These are phyloP conservation scores for Paraescarpia echinospica DNA, from an alignment of 1,140 invertebrate genomes.

Conservation along the genomic window DNA sequence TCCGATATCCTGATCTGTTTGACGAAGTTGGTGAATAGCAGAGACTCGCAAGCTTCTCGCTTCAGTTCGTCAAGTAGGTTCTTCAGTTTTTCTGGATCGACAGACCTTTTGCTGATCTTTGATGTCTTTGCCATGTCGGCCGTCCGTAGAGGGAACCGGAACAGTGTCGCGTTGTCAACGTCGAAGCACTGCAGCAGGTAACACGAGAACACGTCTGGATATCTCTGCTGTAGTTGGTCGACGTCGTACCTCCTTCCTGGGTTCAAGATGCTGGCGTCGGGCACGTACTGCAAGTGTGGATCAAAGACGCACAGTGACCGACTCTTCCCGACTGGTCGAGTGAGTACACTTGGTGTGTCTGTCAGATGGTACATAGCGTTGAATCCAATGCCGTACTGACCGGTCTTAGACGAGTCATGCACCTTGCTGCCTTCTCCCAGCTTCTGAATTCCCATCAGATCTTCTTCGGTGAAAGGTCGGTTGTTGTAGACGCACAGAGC, in stretches of 20 bases:
- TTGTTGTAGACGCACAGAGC: conserved; percentile 41
- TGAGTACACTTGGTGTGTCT: conserved; percentile 46
- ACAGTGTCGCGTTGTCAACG: conserved; percentile 26
- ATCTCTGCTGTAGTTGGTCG: conserved; percentile 18
- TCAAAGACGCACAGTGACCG: conserved; percentile 39
- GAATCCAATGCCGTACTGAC: conserved; percentile 46
- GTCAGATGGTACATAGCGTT: conserved; percentile 48
- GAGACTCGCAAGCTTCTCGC: conserved; percentile 23
- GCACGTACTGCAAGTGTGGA: conserved; percentile 36
- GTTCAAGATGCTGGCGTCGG: conserved; percentile 22
- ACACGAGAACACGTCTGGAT: neutral
- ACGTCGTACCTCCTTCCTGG: conserved; percentile 15
- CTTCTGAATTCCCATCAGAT: conserved; percentile 42
- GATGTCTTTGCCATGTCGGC: conserved; percentile 18
- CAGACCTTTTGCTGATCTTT: conserved; percentile 10
- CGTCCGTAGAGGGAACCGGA: conserved; percentile 32
- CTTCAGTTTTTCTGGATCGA: neutral
- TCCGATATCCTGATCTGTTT: conserved; percentile 30
- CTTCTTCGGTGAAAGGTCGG: conserved; percentile 40
- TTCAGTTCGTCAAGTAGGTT: conserved; percentile 23
- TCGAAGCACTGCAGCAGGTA: neutral
- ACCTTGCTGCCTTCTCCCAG: conserved; percentile 40
- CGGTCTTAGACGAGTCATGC: conserved; percentile 42
- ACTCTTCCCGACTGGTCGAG: conserved; percentile 26
- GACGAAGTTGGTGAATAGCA: conserved; percentile 27